phyloP scores from a whole-genome alignment of 2,797 vertebrate species.

The Lacerta bilineata region DNA sequence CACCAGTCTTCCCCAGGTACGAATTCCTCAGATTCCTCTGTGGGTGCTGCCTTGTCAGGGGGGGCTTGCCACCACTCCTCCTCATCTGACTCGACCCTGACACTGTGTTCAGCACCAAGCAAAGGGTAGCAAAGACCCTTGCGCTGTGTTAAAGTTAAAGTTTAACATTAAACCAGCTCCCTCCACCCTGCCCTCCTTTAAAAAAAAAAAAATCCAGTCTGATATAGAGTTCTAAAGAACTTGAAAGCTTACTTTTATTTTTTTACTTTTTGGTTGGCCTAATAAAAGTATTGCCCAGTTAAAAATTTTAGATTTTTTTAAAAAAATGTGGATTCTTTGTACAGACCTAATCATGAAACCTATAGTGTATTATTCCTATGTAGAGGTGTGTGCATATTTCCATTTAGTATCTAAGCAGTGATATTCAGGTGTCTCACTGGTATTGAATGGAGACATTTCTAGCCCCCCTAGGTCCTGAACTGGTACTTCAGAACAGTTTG shows the following conservation, averaged over 20 bases:
- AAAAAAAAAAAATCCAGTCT: not conserved
- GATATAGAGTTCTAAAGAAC: not conserved
- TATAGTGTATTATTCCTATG: constrained; percentile 19
- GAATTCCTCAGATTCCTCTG: no score
- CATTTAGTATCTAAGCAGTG: constrained; percentile 55
- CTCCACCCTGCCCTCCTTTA: no score
- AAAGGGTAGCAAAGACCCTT: no score
- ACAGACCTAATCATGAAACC: constrained; percentile 25
- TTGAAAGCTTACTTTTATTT: not conserved
- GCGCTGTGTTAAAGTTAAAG: no score
- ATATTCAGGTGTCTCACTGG: constrained; percentile 52
- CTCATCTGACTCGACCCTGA: no score
- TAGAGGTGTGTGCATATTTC: constrained; percentile 55
- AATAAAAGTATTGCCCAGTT: not conserved
- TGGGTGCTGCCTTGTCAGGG: no score
- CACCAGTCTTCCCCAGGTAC: no score
- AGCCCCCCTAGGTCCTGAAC: constrained; percentile 78
- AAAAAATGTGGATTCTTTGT: constrained; percentile 4
- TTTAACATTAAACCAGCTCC: no score
- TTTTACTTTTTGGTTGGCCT: not conserved
- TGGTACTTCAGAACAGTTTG: constrained; percentile 81
- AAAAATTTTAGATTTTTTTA: not conserved
- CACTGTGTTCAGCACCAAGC: no score
- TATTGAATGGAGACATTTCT: constrained; percentile 71
- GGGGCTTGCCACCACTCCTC: no score